Base-by-base conservation (phyloP, 2,888 invertebrate species). In the Apotomis turbidana region DNA sequence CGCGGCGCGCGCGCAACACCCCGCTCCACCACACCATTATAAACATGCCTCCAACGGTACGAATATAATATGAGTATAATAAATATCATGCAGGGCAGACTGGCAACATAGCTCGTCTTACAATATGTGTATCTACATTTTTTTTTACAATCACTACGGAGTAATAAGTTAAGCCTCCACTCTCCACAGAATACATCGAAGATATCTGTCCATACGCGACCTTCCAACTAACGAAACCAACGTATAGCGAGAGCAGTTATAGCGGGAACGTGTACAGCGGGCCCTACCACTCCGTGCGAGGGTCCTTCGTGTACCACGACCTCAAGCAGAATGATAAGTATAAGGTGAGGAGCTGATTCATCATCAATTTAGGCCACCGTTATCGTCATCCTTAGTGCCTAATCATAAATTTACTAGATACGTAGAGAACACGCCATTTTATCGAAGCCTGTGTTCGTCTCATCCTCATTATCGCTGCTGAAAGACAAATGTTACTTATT, bases 121-220 rank as follows among this genome's bases (percentile, higher is more conserved):
- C 27, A 27, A 27, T 27, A 27, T 27, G 2, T 27, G 27, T 27
- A 27, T 27, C 27, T 27, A 2, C 2, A 27, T 2, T 27, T 2
- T 27, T 27, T 2, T 27, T 27, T 27, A 27, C 1, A 27, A 27
- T 27, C 27, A 27, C 27, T 27, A 27, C 27, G 27, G 27, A 27
- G 27, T 27, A 27, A 27, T 27, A 27, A 27, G 1, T 15, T 15
- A 38, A 58, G 5, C 13, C 52, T 9, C 8, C 51, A 69, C 6
- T 57, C 71, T 74, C 70, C 73, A n/a, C 94, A 95, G 98, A 98
- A 87, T 98, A 98, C 91, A 97, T 97, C 84, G 98, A 98, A 92
- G 98, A 98, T 85, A 97, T 98, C 81, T 98, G 98, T 86, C 98
- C 98, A 0, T 98, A 98, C 90, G 98, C 98, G 70, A 98, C 98